Percentiles rank a stretch among this genome's conserved stretches.
phyloP scores from a whole-genome alignment of 2,888 invertebrate species.

The Clitarchus hookeri region DNA sequence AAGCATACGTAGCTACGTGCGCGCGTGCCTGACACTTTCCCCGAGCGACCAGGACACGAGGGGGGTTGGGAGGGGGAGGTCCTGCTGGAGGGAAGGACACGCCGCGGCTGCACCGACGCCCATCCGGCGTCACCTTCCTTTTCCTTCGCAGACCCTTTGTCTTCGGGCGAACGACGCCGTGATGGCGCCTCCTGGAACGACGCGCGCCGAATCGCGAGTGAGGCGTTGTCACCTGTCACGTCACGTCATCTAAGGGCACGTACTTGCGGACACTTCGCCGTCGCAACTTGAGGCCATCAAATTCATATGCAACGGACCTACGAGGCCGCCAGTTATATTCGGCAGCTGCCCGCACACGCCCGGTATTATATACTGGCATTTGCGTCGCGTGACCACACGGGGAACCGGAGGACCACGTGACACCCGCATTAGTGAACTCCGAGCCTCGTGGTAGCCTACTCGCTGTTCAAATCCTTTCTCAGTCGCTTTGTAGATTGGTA shows the following conservation, averaged over 20 bases:
- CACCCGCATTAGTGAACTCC: too few relatives aligned
- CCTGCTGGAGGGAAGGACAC: not conserved
- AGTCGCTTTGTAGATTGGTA: too few relatives aligned
- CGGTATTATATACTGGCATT: too few relatives aligned
- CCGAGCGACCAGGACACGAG: not conserved
- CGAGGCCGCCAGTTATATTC: too few relatives aligned
- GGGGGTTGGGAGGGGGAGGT: not conserved
- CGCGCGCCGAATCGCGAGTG: not conserved
- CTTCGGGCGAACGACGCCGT: slow-evolving; percentile 6
- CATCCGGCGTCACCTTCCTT: not conserved
- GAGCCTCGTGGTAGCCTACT: too few relatives aligned
- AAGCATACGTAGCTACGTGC: not conserved
- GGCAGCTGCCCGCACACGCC: too few relatives aligned
- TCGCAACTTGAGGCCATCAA: too few relatives aligned
- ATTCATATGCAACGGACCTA: too few relatives aligned
- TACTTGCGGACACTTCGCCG: not conserved
- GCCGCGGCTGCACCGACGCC: not conserved
- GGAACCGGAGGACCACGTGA: too few relatives aligned
- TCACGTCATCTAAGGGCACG: not conserved
- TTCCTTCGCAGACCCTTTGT: not conserved
- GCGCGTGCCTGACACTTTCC: not conserved
- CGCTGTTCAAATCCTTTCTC: too few relatives aligned
- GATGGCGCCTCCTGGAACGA: not conserved
- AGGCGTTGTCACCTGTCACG: not conserved
- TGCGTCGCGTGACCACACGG: too few relatives aligned